Percentiles rank a stretch among this genome's conserved stretches.
Conservation (phyloP, 2,888 invertebrate species). For the Dryadula phaetusa region DNA sequence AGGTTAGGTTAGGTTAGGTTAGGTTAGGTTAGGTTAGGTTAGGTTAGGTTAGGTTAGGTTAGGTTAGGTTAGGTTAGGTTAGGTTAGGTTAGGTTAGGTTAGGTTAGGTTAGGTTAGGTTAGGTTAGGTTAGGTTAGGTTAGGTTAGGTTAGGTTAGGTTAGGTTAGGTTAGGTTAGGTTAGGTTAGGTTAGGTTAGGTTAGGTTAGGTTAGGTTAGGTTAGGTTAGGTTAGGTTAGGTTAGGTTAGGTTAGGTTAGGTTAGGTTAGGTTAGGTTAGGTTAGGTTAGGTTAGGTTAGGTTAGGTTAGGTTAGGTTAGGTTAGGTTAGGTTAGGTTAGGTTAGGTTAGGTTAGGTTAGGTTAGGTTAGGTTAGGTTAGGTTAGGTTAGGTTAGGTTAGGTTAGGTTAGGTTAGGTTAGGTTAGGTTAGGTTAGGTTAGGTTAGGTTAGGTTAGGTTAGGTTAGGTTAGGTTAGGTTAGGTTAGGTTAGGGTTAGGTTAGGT, state of each 20-base stretch:
- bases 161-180: slow-evolving; percentile 45
- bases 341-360: slow-evolving; percentile 46
- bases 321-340: slow-evolving; percentile 45
- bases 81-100: slow-evolving; percentile 32
- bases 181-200: slow-evolving; percentile 45
- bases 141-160: slow-evolving; percentile 45
- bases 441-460: slow-evolving; percentile 46
- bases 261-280: slow-evolving; percentile 44
- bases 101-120: slow-evolving; percentile 43
- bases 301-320: slow-evolving; percentile 46
- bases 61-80: slow-evolving; percentile 44
- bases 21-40: slow-evolving; percentile 44
- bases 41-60: slow-evolving; percentile 45
- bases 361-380: slow-evolving; percentile 47
- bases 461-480: slow-evolving; percentile 42
- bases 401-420: slow-evolving; percentile 46
- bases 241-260: slow-evolving; percentile 46
- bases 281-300: slow-evolving; percentile 46
- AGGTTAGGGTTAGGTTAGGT: slow-evolving; percentile 41
- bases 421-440: slow-evolving; percentile 46
- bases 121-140: slow-evolving; percentile 45
- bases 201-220: slow-evolving; percentile 45
- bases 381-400: slow-evolving; percentile 47
- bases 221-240: slow-evolving; percentile 47
- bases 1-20: slow-evolving; percentile 41